phyloP scores from a whole-genome alignment of 2,888 invertebrate species.

The Caenorhabditis zanzibari region DNA sequence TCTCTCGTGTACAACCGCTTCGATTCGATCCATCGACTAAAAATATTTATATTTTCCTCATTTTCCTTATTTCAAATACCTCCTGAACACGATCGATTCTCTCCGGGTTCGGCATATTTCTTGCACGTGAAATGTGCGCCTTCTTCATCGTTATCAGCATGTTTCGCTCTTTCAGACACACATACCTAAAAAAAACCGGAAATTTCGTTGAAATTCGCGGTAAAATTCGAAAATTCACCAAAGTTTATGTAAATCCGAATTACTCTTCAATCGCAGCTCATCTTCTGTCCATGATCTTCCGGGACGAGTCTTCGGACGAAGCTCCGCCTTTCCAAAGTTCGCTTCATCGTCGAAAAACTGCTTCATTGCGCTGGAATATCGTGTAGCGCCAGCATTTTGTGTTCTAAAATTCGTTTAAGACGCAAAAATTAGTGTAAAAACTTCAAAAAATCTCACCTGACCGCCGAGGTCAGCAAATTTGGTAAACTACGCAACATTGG shows the following conservation, averaged over 20 bases:
- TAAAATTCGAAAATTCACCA: constrained; percentile 87
- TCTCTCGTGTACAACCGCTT: constrained; percentile 93
- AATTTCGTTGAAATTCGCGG: constrained; percentile 2
- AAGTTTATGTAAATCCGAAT: constrained; percentile 95
- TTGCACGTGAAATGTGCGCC: constrained; percentile 86
- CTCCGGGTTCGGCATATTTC: constrained; percentile 82
- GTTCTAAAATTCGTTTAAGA: constrained; percentile 29
- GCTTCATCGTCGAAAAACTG: constrained; percentile 79
- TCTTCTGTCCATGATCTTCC: constrained; percentile 89
- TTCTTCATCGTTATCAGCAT: constrained; percentile 95
- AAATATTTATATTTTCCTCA: constrained; percentile 7
- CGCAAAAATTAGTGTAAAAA: constrained; percentile 7
- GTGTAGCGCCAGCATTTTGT: constrained; percentile 23
- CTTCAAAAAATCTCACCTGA: constrained; percentile 25
- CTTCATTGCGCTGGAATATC: constrained; percentile 52
- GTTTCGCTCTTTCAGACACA: constrained; percentile 95
- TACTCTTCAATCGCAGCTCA: constrained; percentile 95
- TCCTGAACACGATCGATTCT: constrained; percentile 80
- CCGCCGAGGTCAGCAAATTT: constrained; percentile 34
- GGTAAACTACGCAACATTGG: constrained; percentile 64
- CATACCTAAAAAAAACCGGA: constrained; percentile 87
- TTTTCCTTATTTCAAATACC: constrained; percentile 55
- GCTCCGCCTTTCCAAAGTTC: constrained; percentile 75
- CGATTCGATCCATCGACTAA: constrained; percentile 93
- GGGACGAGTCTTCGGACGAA: constrained; percentile 77